Conservation (phyloP, 1,140 invertebrate genomes). For the Colletes gigas region DNA sequence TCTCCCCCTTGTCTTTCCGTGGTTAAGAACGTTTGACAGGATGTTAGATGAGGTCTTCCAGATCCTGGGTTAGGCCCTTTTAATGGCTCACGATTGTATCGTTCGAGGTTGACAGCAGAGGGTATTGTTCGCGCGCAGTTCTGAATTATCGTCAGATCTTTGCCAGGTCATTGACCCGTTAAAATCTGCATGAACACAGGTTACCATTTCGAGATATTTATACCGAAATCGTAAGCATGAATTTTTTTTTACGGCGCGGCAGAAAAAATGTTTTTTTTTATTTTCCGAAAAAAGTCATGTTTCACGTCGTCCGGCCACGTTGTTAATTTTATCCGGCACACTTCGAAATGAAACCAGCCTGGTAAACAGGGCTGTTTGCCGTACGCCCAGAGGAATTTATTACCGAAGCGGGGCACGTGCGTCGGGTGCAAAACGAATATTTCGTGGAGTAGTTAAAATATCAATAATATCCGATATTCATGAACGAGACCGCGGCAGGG, state of each 20-base stretch:
- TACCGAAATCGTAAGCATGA: no score
- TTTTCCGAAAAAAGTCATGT: no score
- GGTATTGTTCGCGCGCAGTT: no score
- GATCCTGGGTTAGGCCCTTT: neutral
- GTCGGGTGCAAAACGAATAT: constrained; percentile 1
- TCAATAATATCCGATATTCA: constrained; percentile 28
- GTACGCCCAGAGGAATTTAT: constrained; percentile 4
- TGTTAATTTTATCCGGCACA: neutral
- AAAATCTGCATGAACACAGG: no score
- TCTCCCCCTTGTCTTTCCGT: neutral
- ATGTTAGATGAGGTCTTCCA: neutral
- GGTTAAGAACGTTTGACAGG: no score
- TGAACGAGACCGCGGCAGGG: neutral
- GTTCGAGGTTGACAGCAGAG: neutral
- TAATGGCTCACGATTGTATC: neutral
- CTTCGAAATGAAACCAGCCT: neutral
- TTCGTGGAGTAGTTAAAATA: constrained; percentile 10
- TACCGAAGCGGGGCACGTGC: neutral
- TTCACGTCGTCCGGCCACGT: no score
- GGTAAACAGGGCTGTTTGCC: neutral
- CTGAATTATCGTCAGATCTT: neutral
- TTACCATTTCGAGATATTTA: no score
- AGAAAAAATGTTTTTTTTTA: no score
- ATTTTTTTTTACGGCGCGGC: no score
- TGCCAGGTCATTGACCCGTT: neutral